Evolutionary conservation across 2,888 invertebrate species (phyloP), one percentile per base, ranked within the genome.

Genomic region (Aspidiotus destructor): DNA sequence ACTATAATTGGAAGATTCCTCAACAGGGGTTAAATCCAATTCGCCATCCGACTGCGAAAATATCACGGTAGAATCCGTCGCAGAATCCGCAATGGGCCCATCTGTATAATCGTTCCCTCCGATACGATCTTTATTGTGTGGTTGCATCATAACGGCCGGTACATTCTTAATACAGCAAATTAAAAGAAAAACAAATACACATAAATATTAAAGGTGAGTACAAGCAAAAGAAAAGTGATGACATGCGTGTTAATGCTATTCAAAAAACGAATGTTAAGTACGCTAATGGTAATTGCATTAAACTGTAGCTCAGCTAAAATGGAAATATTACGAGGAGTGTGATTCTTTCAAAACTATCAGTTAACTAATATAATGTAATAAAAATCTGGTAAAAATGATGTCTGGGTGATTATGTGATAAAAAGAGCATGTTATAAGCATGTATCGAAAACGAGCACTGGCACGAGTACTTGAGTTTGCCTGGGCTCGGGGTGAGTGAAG

Each of bases 181-280:
- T 57, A 65, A 65, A 63, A 40, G 5, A 28, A 28, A 28, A 28
- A 28, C 1, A 28, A 58, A 28, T 58, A 58, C 58, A 65, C 44
- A 40, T 44, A 65, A 28, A 28, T 58, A 61, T 44, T 65, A 65
- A 28, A 57, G 44, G 65, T 65, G 65, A 65, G 65, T 65, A 60
- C 16, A 61, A 65, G 65, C 65, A 65, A 57, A 48, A 28, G 28
- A 28, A 28, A 58, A 8, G 61, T 42, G 58, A 42, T 28, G 58
- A 42, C 65, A 65, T 65, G 65, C 65, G 58, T 64, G 64, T 65
- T 58, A 58, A 48, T 48, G 48, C n/a, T 48, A 48, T 5, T 28
- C 28, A 28, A 28, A 28, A 28, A 28, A 28, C 28, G 28, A 28
- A 28, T 28, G 28, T 28, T 28, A 28, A 28, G 28, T 28, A 28